Evolutionary conservation across 2,797 vertebrate species (phyloP).

Genomic region (Pseudochaenichthys georgianus): DNA sequence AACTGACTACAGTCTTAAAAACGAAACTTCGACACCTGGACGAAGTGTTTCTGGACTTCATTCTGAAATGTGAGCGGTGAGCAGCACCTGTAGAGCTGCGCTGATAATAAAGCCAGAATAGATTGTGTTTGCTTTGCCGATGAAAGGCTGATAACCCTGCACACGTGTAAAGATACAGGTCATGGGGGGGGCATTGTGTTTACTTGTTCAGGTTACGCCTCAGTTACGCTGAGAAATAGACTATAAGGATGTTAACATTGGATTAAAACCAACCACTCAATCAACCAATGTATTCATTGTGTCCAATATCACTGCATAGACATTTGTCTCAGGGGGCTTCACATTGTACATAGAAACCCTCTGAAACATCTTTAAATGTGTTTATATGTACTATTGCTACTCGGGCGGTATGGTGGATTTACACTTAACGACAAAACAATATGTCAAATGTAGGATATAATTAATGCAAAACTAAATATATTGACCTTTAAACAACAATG

Average conservation of each 20-base stretch:
- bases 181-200: slow-evolving; percentile 21
- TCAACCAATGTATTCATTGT: no score
- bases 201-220: slow-evolving; percentile 10
- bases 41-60: no score
- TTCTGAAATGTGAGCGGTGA: no score
- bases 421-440: no score
- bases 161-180: slow-evolving; percentile 34
- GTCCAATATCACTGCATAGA: no score
- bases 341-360: no score
- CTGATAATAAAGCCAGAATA: slow-evolving; percentile 3
- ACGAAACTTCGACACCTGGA: no score
- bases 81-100: no score
- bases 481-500: no score
- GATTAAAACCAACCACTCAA: not conserved
- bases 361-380: no score
- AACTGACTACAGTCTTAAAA: no score
- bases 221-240: not conserved
- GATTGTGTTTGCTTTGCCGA: slow-evolving; percentile 50
- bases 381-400: not conserved
- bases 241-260: not conserved
- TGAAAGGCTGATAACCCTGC: slow-evolving; percentile 47
- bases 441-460: not conserved
- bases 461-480: not conserved
- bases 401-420: not conserved
- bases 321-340: no score